These are phyloP conservation scores for Trachythela sp. DNA, from an alignment of 64 coral and sea anemone genomes.

Conservation along the genomic window DNA sequence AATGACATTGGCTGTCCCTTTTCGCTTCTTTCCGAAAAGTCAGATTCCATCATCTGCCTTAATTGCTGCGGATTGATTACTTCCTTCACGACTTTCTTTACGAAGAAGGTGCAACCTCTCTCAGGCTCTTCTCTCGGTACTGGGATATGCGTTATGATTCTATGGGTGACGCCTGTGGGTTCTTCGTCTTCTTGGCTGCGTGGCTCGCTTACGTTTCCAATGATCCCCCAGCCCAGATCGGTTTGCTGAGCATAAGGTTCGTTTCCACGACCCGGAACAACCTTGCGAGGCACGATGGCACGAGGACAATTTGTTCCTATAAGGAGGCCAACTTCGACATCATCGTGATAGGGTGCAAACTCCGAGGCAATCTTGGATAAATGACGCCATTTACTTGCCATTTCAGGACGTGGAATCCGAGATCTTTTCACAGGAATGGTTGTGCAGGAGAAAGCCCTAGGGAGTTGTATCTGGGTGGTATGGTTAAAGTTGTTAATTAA, in stretches of 20 bases:
- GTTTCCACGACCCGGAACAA: not conserved
- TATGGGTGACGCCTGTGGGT: not conserved
- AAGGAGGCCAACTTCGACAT: not conserved
- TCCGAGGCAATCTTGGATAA: not conserved
- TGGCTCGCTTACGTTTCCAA: not conserved
- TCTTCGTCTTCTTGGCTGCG: not conserved
- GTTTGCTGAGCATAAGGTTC: constrained; percentile 17
- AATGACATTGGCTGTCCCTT: not conserved
- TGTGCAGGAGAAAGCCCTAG: not conserved
- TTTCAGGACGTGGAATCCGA: not conserved
- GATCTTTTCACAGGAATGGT: not conserved
- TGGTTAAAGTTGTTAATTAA: not conserved
- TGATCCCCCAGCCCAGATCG: constrained; percentile 23
- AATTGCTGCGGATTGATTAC: constrained; percentile 6
- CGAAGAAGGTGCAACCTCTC: not conserved
- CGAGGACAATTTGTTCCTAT: constrained; percentile 19
- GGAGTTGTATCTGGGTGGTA: not conserved
- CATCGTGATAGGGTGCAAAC: not conserved
- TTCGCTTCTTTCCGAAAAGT: not conserved
- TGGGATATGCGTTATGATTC: not conserved
- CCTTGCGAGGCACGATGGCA: not conserved
- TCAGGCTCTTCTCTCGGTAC: no score
- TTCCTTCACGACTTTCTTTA: not conserved
- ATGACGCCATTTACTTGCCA: not conserved
- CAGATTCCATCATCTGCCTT: not conserved